Evolutionary conservation across 2,888 invertebrate genomes (phyloP).

Genomic region (Agrochola lota): DNA sequence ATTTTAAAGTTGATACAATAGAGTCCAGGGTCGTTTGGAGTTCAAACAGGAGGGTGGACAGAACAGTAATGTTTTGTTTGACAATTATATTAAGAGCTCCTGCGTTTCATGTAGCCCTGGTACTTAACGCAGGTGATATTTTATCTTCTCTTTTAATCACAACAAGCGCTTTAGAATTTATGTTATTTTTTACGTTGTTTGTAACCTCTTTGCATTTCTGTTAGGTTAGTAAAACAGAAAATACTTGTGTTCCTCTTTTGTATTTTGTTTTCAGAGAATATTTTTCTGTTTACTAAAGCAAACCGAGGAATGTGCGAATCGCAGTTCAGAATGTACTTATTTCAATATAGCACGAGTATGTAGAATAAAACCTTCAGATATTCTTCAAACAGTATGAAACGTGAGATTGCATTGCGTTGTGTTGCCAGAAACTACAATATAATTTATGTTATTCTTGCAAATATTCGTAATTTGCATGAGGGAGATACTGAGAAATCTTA

Average conservation of each 20-base stretch:
- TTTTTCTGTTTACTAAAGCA: conserved; percentile 15
- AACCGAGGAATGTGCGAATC: conserved; percentile 23
- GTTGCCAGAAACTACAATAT: conserved; percentile 24
- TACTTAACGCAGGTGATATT: conserved; percentile 48
- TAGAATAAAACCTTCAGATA: not conserved
- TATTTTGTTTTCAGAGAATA: conserved; percentile 7
- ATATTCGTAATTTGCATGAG: conserved; percentile 11
- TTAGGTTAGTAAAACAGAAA: not conserved
- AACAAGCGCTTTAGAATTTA: conserved; percentile 28
- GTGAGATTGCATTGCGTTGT: conserved; percentile 26
- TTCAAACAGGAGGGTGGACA: conserved; percentile 38
- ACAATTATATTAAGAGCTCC: conserved; percentile 67
- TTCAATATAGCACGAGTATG: conserved; percentile 20
- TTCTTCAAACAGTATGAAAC: conserved; percentile 31
- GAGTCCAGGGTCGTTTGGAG: conserved; percentile 33
- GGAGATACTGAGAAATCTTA: not conserved
- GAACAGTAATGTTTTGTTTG: conserved; percentile 64
- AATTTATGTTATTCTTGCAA: conserved; percentile 16
- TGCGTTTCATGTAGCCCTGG: conserved; percentile 48
- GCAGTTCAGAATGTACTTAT: conserved; percentile 11
- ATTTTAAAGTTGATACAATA: conserved; percentile 28
- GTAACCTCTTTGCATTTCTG: conserved; percentile 15
- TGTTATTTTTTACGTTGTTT: conserved; percentile 9
- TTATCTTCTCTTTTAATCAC: conserved; percentile 19
- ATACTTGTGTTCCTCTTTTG: conserved; percentile 14